Conservation (phyloP, 2,113 vertebrate species). For the Neotragus moschatus region DNA sequence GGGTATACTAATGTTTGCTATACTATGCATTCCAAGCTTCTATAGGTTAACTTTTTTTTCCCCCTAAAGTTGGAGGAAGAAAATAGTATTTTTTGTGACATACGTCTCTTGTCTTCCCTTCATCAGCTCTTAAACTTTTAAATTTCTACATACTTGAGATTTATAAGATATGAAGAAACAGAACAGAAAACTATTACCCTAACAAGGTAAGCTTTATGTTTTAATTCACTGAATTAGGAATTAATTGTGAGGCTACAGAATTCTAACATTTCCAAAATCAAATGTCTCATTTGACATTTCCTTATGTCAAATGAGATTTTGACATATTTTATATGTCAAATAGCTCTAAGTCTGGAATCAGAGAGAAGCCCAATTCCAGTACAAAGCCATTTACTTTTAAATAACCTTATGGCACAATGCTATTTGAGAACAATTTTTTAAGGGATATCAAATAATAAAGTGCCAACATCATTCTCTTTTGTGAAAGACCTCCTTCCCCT, state of each 20-base stretch:
- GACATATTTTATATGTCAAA: background rate
- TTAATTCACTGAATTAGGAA: background rate
- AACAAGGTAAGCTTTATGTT: background rate
- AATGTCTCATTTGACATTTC: too few relatives aligned
- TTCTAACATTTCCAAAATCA: background rate
- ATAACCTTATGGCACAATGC: background rate
- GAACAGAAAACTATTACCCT: background rate
- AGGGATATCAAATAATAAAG: background rate
- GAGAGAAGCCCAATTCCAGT: background rate
- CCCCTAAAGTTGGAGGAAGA: background rate
- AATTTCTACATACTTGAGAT: background rate
- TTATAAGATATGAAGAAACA: background rate
- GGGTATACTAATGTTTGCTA: background rate
- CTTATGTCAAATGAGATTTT: too few relatives aligned
- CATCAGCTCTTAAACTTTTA: background rate
- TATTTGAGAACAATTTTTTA: background rate
- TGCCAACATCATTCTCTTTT: background rate
- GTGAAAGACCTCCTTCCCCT: background rate
- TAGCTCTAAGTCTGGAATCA: background rate
- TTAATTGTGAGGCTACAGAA: background rate
- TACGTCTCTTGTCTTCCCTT: background rate
- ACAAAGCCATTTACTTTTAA: background rate
- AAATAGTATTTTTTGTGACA: background rate
- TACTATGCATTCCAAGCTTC: background rate
- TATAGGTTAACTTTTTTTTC: background rate